Evolutionary conservation across 2,888 invertebrate species (phyloP).

Genomic region (Melinaea marsaeus): DNA sequence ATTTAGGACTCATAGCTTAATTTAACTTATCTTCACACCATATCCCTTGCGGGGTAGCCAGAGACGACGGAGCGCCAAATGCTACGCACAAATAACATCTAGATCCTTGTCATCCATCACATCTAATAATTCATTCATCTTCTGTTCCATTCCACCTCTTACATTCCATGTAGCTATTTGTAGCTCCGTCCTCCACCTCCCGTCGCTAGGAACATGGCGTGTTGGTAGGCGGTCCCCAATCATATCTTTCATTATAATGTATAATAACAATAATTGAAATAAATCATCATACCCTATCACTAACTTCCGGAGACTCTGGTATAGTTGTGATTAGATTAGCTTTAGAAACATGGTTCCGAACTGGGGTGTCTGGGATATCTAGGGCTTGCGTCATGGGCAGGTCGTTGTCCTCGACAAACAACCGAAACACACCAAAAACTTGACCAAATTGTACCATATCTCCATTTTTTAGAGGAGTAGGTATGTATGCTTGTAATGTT

Average conservation of each 20-base stretch:
- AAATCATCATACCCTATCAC: constrained; percentile 54
- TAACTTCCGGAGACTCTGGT: constrained; percentile 69
- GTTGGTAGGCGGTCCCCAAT: too few relatives aligned
- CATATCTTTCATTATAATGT: too few relatives aligned
- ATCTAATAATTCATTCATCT: neutral
- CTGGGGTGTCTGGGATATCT: constrained; percentile 61
- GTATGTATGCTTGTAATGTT: constrained; percentile 57
- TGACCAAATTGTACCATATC: constrained; percentile 68
- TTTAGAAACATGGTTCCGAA: constrained; percentile 42
- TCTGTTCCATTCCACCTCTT: too few relatives aligned
- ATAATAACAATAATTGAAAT: neutral
- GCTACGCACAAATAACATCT: too few relatives aligned
- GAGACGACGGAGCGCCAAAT: too few relatives aligned
- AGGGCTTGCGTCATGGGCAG: constrained; percentile 67
- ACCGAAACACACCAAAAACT: constrained; percentile 60
- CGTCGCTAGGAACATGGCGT: too few relatives aligned
- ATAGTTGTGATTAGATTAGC: constrained; percentile 45
- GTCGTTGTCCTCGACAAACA: constrained; percentile 55
- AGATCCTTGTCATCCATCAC: too few relatives aligned
- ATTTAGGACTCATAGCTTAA: too few relatives aligned
- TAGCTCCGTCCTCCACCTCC: too few relatives aligned
- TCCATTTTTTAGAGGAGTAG: constrained; percentile 56
- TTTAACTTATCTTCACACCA: too few relatives aligned
- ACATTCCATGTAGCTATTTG: too few relatives aligned
- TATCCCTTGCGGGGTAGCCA: too few relatives aligned